Base-by-base conservation (phyloP, 23 tunicate species). In the Trididemnum clinides region DNA sequence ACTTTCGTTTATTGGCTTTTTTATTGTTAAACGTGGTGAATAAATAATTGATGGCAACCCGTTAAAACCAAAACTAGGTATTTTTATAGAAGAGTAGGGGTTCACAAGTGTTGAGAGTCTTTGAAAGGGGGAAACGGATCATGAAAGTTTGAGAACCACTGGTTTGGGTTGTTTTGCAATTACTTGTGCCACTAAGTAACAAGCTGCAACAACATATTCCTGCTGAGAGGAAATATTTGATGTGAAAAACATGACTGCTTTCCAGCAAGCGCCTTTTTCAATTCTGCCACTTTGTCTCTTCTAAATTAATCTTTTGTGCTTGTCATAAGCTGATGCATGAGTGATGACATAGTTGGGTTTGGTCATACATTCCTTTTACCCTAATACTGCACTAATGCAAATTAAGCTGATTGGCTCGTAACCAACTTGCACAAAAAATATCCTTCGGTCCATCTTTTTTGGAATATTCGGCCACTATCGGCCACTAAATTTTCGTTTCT, bases 111-210 rank as follows among this genome's bases (percentile, higher is more conserved):
- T 29, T 54, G 66, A 63, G 35, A 30, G n/a, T n/a, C n/a, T n/a
- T 57, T 63, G 74, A 7, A 31, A 80, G 64, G 64, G 87, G 87
- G 29, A 33, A 58, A n/a, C n/a, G n/a, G n/a, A n/a, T n/a, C n/a
- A n/a, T n/a, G n/a, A n/a, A n/a, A n/a, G n/a, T n/a, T n/a, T n/a
- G n/a, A n/a, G n/a, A n/a, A n/a, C n/a, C n/a, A n/a, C n/a, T n/a
- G n/a, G n/a, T n/a, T n/a, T n/a, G 23, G 76, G 25, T 80, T 75
- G 76, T 82, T 76, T 82, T 80, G 84, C 84, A 31, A 64, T 84
- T 50, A 84, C 70, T 84, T 78, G 39, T 78, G 39, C 88, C 85
- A 84, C 85, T 28, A 78, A 25, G 85, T 84, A 84, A 85, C 88
- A 44, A 26, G 88, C 85, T 77, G 33, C 70, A 34, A 84, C 88